Conservation (phyloP, 2,888 invertebrate species). For the Ectemnius lituratus region DNA sequence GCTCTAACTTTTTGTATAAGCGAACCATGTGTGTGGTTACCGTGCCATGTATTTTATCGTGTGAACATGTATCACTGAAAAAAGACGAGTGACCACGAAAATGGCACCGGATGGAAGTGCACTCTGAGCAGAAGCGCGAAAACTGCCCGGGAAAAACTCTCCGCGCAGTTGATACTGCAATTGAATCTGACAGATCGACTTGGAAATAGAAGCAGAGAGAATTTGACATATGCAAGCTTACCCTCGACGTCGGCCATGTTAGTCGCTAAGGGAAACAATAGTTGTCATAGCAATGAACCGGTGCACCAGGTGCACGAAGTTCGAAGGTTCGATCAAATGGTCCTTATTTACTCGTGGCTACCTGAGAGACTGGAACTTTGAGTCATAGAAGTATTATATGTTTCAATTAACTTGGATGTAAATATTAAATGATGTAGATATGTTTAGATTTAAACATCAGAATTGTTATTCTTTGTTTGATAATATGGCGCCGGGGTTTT, state of each 20-base stretch:
- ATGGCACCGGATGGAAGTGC: slow-evolving; percentile 43
- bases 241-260: slow-evolving; percentile 74
- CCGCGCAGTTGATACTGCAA: slow-evolving; percentile 35
- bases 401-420: too few species aligned
- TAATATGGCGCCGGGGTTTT: too few species aligned
- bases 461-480: too few species aligned
- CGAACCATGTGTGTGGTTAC: slow-evolving; percentile 25
- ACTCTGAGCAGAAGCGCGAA: slow-evolving; percentile 8
- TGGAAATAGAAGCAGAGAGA: slow-evolving; percentile 32
- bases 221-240: slow-evolving; percentile 67
- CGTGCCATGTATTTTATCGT: slow-evolving; percentile 11
- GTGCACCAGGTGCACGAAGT: slow-evolving; percentile 10
- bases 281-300: slow-evolving; percentile 66
- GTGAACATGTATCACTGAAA: slow-evolving; percentile 54
- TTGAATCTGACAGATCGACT: slow-evolving; percentile 12
- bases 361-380: slow-evolving; percentile 4
- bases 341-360: background rate
- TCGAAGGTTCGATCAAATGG: slow-evolving; percentile 27
- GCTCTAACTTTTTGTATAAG: slow-evolving; percentile 11
- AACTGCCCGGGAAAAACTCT: slow-evolving; percentile 27
- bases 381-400: too few species aligned
- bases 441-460: too few species aligned
- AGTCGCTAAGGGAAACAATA: slow-evolving; percentile 66
- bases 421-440: too few species aligned
- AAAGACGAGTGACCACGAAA: slow-evolving; percentile 30